These are phyloP conservation scores for Aleiodes sp. DNA, from an alignment of 1,140 invertebrate species.

Conservation along the genomic window DNA sequence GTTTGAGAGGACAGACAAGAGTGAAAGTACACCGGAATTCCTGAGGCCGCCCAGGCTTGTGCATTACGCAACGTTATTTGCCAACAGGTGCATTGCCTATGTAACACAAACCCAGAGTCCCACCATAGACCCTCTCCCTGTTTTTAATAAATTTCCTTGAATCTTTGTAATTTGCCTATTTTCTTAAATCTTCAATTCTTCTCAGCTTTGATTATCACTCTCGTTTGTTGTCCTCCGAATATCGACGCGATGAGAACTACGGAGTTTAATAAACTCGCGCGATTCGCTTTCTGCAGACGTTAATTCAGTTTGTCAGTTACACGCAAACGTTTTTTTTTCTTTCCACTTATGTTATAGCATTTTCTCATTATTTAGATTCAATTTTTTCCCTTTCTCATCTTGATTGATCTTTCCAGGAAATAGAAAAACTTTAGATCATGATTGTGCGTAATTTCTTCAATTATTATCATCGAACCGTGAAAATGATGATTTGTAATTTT, in stretches of 20 bases:
- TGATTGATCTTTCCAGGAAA: not conserved
- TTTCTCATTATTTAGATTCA: not conserved
- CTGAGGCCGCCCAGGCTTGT: slow-evolving; percentile 36
- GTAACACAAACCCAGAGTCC: slow-evolving; percentile 36
- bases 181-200: no score
- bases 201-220: not conserved
- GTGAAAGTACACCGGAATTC: slow-evolving; percentile 53
- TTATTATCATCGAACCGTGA: not conserved
- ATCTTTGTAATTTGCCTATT: not conserved
- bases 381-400: not conserved
- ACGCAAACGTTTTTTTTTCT: not conserved
- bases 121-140: not conserved
- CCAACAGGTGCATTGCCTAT: slow-evolving; percentile 60
- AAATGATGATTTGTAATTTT: not conserved
- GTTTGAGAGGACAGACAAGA: slow-evolving; percentile 28
- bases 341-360: not conserved
- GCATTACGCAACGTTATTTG: slow-evolving; percentile 49
- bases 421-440: no score
- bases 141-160: slow-evolving; percentile 3
- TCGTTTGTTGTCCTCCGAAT: not conserved
- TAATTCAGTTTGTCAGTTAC: slow-evolving; percentile 20
- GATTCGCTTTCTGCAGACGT: slow-evolving; percentile 27
- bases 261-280: not conserved
- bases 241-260: no score
- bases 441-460: not conserved